A percentile compares a stretch with the other conserved stretches of the same genome.
Conservation (phyloP, 64 coral and sea anemone genomes). For the Montipora foliosa region DNA sequence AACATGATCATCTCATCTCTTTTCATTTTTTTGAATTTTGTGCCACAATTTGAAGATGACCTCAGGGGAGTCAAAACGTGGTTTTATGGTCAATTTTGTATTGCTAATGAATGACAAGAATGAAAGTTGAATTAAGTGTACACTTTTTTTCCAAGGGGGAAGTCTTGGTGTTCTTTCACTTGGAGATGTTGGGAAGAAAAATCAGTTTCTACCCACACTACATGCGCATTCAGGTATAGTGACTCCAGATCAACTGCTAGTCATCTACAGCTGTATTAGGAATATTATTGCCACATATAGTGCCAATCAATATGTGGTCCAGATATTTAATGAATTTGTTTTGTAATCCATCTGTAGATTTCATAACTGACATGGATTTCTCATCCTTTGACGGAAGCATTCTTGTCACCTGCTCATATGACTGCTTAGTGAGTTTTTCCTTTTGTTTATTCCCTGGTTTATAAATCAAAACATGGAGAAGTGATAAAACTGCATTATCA, state of each 20-base stretch:
- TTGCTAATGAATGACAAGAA: no score
- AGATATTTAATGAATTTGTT: neutral
- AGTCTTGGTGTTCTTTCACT: constrained; percentile 84
- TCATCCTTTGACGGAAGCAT: constrained; percentile 87
- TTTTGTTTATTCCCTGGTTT: neutral
- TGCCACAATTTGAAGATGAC: no score
- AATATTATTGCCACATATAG: neutral
- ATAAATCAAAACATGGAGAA: no score
- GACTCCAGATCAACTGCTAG: neutral
- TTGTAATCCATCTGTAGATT: constrained; percentile 68
- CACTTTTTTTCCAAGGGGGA: constrained; percentile 45
- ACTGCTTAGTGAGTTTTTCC: constrained; percentile 74
- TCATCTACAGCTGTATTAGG: neutral
- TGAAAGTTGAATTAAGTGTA: no score
- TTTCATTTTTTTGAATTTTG: no score
- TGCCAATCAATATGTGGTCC: neutral
- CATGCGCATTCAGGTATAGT: constrained; percentile 87
- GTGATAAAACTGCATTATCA: no score
- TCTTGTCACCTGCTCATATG: constrained; percentile 92
- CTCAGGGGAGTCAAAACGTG: no score
- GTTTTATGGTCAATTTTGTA: no score
- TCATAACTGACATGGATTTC: constrained; percentile 95
- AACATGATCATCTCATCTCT: no score
- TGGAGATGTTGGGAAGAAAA: constrained; percentile 72
- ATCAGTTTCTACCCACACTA: constrained; percentile 43